Evolutionary conservation across 2,113 vertebrate species (phyloP), one percentile per base, ranked within the genome.

Genomic region (Tautogolabrus adspersus): DNA sequence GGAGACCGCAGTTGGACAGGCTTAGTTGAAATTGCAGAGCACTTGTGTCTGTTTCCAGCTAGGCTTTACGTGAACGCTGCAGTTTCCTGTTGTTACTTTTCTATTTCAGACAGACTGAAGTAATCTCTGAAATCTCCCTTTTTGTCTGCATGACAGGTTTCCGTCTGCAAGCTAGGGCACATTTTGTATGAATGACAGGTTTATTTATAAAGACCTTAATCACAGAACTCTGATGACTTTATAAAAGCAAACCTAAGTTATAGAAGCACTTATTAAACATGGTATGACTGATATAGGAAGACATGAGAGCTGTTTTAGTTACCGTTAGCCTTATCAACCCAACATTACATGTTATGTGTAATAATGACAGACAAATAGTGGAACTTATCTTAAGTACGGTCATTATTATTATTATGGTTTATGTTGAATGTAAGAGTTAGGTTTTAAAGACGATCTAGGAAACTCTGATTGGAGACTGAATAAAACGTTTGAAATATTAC

Each of bases 81-180:
- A 47, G 65, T 64, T 92, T 93, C 92, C 92, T 89, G 89, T 91
- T 90, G 79, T 89, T 86, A 86, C 77, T 58, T 72, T 77, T 88
- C 58, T 80, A 66, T 79, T 66, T 84, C 59, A 75, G 71, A 71
- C 34, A 75, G 71, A 71, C 40, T 56, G 10, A 78, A 77, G 68
- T 78, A 54, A 84, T 85, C 75, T 82, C 5, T 72, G 74, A 81
- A 80, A 85, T 87, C 74, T 77, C 59, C 46, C 40, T n/a, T 1
- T 77, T 75, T 63, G 18, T 65, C 51, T 56, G 54, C 38, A 12
- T 72, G 68, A 72, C 51, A 5, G 8, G 42, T 66, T 81, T 84
- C 57, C 11, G 3, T 46, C n/a, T 59, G 23, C 34, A 49, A 23
- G 10, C 21, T 10, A 54, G 42, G 49, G 3, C 34, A 42, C 10